Evolutionary conservation across 2,797 vertebrate genomes (phyloP), one percentile per base, ranked within the genome.

Genomic region (Hylomyscus alleni): DNA sequence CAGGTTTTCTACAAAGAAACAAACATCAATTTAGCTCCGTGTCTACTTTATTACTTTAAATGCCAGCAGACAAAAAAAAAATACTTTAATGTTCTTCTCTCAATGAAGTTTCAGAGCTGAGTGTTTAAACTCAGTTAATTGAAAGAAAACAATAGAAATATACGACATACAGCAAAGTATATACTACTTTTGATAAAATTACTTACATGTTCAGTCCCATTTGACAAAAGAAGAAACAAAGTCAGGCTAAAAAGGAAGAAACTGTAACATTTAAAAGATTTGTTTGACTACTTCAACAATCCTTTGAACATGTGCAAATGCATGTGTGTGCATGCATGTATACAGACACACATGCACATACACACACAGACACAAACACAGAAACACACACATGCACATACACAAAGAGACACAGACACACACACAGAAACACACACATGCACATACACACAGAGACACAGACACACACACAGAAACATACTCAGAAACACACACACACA

Each of bases 11-110:
- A 37, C 88, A 86, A 93, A 96, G 87, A 96, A 97, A 92, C 77
- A 96, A 97, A 94, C 88, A 92, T 88, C 87, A 93, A 83, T 96
- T 98, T 96, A 97, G 37, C 78, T 90, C 76, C n/a, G 31, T 69
- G 94, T 90, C 81, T 97, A 88, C 77, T 92, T 95, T 96, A 91
- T 93, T 95, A 90, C 54, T 60, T 73, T 93, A 96, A 97, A 94
- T 97, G 94, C 37, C 89, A 97, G 77, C 17, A 95, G 77, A 95
- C 1, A 69, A 69, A 44, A 69, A 69, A 44, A 44, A 89, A 85
- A 89, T 7, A 37, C 13, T 10, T 47, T 31, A 82, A 13, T 94
- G 58, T 40, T 77, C 93, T 94, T 93, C 37, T 69, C 67, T 92
- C 40, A 17, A 2, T 47, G 20, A 93, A 88, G 54, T 86, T 93